Evolutionary conservation across 2,797 vertebrate genomes (phyloP), one percentile per base, ranked within the genome.

Genomic region (Luscinia luscinia): DNA sequence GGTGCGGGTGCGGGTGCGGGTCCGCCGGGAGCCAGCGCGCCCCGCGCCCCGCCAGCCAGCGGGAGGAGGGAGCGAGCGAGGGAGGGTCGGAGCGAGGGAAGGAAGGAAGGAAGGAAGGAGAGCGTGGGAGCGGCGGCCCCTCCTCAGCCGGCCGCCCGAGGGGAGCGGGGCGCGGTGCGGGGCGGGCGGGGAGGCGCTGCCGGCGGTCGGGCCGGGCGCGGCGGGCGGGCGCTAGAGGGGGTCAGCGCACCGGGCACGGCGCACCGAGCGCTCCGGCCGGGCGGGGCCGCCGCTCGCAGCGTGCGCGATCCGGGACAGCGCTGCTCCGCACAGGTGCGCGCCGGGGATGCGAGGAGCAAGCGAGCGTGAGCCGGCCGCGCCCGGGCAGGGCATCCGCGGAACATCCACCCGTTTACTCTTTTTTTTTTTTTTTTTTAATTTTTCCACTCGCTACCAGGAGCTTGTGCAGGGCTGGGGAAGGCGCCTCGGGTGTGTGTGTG

Each of bases 201-300:
- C 34, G 34, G 34, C 34, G 34, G 34, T 24, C 54, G 52, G 40
- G 80, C 78, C 89, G 80, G 20, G 54, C 93, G 78, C 93, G 73
- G 74, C 69, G 34, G 19, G 23, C 51, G 19, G 66, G 97, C 97
- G 96, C 98, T 98, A 97, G 98, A 96, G 97, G 97, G 97, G 87
- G 97, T 82, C 96, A 91, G 97, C 74, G 6, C 91, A 97, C 97
- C 95, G 95, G 94, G 86, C 30, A 92, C 67, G n/a, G 28, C 34
- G 34, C 34, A 34, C 34, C 34, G 34, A 34, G 34, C 34, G 34
- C 34, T 34, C 34, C 34, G 34, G 34, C 34, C 34, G 43, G 77
- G 58, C 52, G 63, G 43, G 34, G 62, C 45, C 30, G 79, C 46
- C 28, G 61, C 54, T 61, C 13, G 2, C 6, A 64, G 34, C 34